Evolutionary conservation across 2,113 vertebrate genomes (phyloP).

Genomic region (Rhinopomastus cyanomelas): DNA sequence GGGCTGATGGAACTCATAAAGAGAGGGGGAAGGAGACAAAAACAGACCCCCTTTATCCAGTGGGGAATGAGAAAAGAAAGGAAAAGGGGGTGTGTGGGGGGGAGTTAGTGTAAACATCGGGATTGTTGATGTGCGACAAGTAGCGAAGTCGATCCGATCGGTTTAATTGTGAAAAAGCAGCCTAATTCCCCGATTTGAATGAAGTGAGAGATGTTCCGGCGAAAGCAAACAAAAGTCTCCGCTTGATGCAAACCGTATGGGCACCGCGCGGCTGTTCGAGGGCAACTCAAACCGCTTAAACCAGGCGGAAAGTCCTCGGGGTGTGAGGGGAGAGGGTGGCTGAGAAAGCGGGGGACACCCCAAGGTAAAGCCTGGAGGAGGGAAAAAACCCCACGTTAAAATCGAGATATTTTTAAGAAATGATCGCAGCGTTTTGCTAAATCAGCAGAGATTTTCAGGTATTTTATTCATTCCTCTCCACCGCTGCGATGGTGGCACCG

Average conservation of each 20-base stretch:
- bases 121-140: constrained; percentile 43
- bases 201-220: not conserved
- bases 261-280: no score
- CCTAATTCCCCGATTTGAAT: not conserved
- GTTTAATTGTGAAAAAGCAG: not conserved
- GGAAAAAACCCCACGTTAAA: no score
- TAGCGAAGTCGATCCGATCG: not conserved
- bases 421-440: not conserved
- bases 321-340: not conserved
- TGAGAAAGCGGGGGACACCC: not conserved
- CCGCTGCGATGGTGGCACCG: not conserved
- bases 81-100: not conserved
- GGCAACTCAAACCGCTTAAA: no score
- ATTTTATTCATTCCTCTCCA: not conserved
- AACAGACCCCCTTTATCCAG: not conserved
- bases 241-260: constrained; percentile 31
- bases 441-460: not conserved
- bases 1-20: not conserved
- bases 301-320: not conserved
- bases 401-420: no score
- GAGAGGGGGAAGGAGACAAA: not conserved
- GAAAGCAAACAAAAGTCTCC: not conserved
- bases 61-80: not conserved
- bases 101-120: not conserved
- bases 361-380: no score